Evolutionary conservation across 2,113 vertebrate species (phyloP).

Genomic region (Crotalus viridis): DNA sequence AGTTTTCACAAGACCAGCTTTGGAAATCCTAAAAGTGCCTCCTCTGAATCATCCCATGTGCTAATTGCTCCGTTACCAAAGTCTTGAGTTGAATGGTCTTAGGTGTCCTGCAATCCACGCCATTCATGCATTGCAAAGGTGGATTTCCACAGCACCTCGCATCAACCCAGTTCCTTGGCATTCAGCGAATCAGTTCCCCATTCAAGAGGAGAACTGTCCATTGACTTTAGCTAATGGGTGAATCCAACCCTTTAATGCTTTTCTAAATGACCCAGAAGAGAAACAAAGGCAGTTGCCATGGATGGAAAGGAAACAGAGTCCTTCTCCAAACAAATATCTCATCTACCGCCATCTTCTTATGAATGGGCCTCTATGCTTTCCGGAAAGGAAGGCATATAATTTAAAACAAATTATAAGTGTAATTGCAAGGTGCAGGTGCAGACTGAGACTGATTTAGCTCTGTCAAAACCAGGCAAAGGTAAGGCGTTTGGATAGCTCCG

Average conservation of each 20-base stretch:
- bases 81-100: background rate
- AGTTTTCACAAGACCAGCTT: background rate
- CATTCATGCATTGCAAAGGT: background rate
- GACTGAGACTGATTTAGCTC: background rate
- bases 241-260: background rate
- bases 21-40: background rate
- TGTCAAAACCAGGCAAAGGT: background rate
- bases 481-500: background rate
- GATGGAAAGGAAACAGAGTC: background rate
- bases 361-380: background rate
- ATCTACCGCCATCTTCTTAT: background rate
- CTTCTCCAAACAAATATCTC: background rate
- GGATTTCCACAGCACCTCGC: background rate
- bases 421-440: background rate
- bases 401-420: background rate
- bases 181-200: background rate
- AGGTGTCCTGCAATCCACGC: background rate
- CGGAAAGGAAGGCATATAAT: background rate
- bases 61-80: background rate
- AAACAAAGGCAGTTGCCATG: background rate
- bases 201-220: background rate
- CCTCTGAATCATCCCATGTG: background rate
- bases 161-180: background rate
- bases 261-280: background rate
- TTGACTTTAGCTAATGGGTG: background rate